Evolutionary conservation across 1,140 invertebrate species (phyloP), one percentile per base, ranked within the genome.

Genomic region (Eupristina koningsbergeri): DNA sequence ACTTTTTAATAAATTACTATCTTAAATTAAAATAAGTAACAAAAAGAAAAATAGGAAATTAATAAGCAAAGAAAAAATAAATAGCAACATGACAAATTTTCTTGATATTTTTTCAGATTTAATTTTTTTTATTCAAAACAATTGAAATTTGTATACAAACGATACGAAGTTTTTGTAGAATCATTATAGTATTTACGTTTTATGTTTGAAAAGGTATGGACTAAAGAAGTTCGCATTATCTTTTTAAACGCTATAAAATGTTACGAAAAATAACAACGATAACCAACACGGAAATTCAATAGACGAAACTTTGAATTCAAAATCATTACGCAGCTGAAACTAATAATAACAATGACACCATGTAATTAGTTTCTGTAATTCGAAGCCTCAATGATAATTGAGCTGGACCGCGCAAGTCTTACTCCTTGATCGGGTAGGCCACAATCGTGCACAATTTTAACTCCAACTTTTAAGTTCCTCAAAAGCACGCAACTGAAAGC

Each of bases 261-360:
- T 36, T 71, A 71, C n/a, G 41, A 71, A 67, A 67, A 71, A 15
- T 71, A 71, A 71, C 36, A 71, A 71, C 41, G 67, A 36, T 41
- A 41, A 71, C 17, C 39, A 71, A 71, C 19, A 17, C 17, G 8
- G 36, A 71, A 71, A 36, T 71, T n/a, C 9, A 71, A 71, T 36
- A 41, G 41, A 26, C 31, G 34, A 39, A 67, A 19, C 26, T 41
- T 41, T 8, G 67, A 71, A 71, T 39, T 11, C 41, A 22, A 0
- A n/a, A n/a, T 26, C 53, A 26, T 58, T 22, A 22, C 22, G 19
- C 6, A 22, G 17, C 26, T 36, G 22, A 41, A 11, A 31, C 22
- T 71, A 22, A 17, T 1, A 71, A 3, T 1, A 22, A 41, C 2
- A 26, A 0, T 13, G 8, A 36, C n/a, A 41, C 26, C n/a, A 0